Percentiles rank a stretch among this genome's conserved stretches.
phyloP scores from a whole-genome alignment of 1,140 invertebrate species.

The Scaptomyza montana region DNA sequence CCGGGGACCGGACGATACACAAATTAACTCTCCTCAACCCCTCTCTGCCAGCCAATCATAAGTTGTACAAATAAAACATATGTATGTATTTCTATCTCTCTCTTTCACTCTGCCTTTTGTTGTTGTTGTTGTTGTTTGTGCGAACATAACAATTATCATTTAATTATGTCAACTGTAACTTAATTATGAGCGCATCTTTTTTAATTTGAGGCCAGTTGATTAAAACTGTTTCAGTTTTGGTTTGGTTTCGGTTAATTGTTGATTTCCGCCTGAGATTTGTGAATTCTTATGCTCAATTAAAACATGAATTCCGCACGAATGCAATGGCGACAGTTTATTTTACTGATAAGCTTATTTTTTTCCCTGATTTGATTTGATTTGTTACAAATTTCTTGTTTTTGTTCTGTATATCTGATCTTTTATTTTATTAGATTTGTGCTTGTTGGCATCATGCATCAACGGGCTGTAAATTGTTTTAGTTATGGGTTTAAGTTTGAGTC shows the following conservation, averaged over 20 bases:
- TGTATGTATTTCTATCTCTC: background rate
- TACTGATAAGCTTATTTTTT: background rate
- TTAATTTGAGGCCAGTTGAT: conserved; percentile 64
- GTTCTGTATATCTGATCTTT: background rate
- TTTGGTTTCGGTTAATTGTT: conserved; percentile 65
- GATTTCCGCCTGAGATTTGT: conserved; percentile 69
- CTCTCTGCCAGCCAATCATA: background rate
- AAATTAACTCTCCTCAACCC: conserved; percentile 63
- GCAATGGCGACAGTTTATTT: background rate
- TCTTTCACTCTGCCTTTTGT: conserved; percentile 11
- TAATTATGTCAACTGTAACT: conserved; percentile 83
- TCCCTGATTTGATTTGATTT: no score
- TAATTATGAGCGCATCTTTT: conserved; percentile 78
- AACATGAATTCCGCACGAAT: conserved; percentile 12
- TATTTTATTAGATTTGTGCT: conserved; percentile 1
- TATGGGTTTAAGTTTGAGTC: conserved; percentile 10
- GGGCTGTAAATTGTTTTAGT: conserved; percentile 30
- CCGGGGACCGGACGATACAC: conserved; percentile 64
- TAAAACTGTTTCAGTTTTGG: conserved; percentile 51
- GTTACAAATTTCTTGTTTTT: background rate
- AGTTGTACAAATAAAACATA: conserved; percentile 30
- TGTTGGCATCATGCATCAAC: background rate
- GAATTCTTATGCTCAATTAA: conserved; percentile 47
- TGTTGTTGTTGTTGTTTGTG: conserved; percentile 9
- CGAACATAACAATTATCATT: conserved; percentile 76